A percentile compares a stretch with the other conserved stretches of the same genome.
Evolutionary conservation across 2,888 invertebrate species (phyloP).

Genomic region (Parasteatoda lunata): DNA sequence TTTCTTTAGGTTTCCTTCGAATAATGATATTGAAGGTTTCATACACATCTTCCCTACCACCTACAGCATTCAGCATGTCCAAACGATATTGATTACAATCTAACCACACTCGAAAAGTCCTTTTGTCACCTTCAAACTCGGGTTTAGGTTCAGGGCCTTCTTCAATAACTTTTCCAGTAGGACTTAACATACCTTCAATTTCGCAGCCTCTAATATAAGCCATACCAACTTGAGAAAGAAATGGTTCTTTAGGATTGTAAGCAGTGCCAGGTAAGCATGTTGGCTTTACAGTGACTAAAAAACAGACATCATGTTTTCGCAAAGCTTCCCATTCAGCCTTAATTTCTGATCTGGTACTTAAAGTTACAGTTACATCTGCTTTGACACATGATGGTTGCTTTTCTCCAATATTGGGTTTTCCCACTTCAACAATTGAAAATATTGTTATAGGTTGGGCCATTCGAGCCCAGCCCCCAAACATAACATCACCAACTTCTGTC

Average conservation of each 20-base stretch:
- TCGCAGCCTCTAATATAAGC: conserved; percentile 96
- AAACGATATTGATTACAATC: conserved; percentile 97
- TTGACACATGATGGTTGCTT: conserved; percentile 95
- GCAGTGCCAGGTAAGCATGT: conserved; percentile 84
- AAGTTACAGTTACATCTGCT: conserved; percentile 93
- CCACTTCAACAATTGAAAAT: conserved; percentile 95
- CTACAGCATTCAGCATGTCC: conserved; percentile 80
- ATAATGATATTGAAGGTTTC: conserved; percentile 96
- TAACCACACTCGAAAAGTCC: conserved; percentile 94
- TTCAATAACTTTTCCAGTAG: conserved; percentile 95
- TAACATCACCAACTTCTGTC: conserved; percentile 87
- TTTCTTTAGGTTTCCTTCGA: conserved; percentile 99
- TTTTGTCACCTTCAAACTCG: conserved; percentile 87
- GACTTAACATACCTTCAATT: conserved; percentile 97
- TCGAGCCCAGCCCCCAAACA: conserved; percentile 98
- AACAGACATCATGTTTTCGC: conserved; percentile 98
- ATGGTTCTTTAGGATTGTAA: conserved; percentile 80
- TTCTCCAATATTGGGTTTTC: conserved; percentile 83
- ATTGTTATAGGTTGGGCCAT: conserved; percentile 96
- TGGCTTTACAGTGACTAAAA: conserved; percentile 93
- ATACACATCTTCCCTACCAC: conserved; percentile 81
- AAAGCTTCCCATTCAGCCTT: conserved; percentile 97
- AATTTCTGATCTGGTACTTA: conserved; percentile 92
- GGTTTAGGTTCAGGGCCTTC: conserved; percentile 93
- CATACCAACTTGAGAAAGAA: conserved; percentile 93